These are phyloP conservation scores for Psilopsiagon aymara DNA, from an alignment of 2,113 vertebrate species.

Conservation along the genomic window DNA sequence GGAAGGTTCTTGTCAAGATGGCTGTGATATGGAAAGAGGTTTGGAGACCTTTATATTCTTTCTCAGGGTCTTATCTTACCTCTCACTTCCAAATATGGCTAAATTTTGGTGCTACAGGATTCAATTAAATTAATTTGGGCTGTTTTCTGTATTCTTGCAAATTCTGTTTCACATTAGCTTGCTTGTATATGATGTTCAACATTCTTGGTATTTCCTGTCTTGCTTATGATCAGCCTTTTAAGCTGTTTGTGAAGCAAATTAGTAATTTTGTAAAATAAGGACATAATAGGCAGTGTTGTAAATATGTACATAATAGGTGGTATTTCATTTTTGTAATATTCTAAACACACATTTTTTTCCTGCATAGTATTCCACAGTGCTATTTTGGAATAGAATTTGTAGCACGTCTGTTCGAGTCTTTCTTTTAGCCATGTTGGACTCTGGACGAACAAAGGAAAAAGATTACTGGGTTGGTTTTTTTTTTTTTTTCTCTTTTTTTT, in stretches of 20 bases:
- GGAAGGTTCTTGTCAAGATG: not conserved
- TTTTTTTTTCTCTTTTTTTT: no score
- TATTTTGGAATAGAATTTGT: not conserved
- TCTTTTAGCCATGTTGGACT: not conserved
- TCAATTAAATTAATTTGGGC: slow-evolving; percentile 19
- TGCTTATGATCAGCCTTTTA: not conserved
- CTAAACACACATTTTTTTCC: not conserved
- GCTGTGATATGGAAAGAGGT: not conserved
- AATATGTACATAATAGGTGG: not conserved
- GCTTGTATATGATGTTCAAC: not conserved
- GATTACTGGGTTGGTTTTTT: not conserved
- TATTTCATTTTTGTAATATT: not conserved
- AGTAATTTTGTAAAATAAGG: not conserved
- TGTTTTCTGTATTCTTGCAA: slow-evolving; percentile 19
- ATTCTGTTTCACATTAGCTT: slow-evolving; percentile 50
- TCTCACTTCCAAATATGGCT: not conserved
- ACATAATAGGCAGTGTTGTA: not conserved
- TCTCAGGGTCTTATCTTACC: not conserved
- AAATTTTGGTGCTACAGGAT: not conserved
- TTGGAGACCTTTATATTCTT: not conserved
- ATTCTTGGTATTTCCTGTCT: slow-evolving; percentile 57
- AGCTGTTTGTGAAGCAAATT: not conserved
- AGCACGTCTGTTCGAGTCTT: not conserved
- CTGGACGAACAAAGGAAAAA: not conserved
- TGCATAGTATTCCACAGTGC: not conserved